Evolutionary conservation across 1,140 invertebrate species (phyloP).

Genomic region (Drosophila varians): DNA sequence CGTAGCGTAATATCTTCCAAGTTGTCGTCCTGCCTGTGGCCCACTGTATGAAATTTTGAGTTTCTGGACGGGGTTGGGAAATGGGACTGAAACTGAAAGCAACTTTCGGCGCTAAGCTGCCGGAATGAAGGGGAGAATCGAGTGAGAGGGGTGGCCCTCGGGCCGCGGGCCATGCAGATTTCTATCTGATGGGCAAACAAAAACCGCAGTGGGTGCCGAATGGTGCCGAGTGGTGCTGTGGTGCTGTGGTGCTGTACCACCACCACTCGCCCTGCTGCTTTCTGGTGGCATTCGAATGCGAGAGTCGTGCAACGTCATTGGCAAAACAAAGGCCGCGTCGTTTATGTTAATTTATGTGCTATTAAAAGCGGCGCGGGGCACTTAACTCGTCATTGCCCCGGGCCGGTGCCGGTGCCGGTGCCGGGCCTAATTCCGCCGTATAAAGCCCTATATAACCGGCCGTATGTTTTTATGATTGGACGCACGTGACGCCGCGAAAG

Average conservation of each 20-base stretch:
- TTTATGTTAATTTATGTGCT: conserved; percentile 80
- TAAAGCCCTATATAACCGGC: not conserved
- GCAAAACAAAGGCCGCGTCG: conserved; percentile 70
- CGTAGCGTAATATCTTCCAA: not conserved
- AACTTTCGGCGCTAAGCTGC: conserved; percentile 56
- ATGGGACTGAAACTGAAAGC: conserved; percentile 4
- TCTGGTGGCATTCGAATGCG: conserved; percentile 57
- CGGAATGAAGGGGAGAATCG: not conserved
- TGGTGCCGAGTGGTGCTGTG: conserved; percentile 30
- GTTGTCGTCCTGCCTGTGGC: not conserved
- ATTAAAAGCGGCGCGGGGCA: conserved; percentile 76
- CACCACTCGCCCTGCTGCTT: conserved; percentile 9
- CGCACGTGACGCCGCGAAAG: conserved; percentile 57
- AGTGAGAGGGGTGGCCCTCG: conserved; percentile 7
- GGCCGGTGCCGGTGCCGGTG: too few relatives aligned
- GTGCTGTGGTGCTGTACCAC: not conserved
- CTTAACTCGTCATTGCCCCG: conserved; percentile 66
- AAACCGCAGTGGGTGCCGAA: conserved; percentile 71
- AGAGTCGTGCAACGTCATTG: conserved; percentile 70
- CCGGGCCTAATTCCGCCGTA: conserved; percentile 40
- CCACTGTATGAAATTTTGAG: not conserved
- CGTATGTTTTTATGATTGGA: conserved; percentile 53
- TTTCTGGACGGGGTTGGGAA: not conserved
- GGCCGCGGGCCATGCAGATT: conserved; percentile 56
- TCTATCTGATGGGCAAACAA: conserved; percentile 80